These are phyloP conservation scores for Xyliphius kryptos DNA, from an alignment of 2,113 vertebrate genomes.

Conservation along the genomic window DNA sequence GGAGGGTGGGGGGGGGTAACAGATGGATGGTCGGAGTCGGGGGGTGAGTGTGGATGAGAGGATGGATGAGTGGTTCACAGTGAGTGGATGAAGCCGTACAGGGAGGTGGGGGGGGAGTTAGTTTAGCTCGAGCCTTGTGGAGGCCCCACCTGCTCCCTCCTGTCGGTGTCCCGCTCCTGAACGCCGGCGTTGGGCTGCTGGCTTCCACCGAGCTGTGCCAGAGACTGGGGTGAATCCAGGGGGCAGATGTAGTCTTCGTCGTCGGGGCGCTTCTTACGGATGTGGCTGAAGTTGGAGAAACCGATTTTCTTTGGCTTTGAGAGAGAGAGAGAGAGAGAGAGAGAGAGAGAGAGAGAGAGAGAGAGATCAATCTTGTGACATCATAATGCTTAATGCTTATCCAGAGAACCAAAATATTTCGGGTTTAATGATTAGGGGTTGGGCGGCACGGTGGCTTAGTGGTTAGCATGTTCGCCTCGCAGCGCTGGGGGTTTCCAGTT, in stretches of 20 bases:
- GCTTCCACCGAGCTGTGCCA: constrained; percentile 57
- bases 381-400: too few species aligned
- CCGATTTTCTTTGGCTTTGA: constrained; percentile 89
- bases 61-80: constrained; percentile 25
- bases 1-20: background rate
- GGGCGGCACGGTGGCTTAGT: too few species aligned
- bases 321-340: background rate
- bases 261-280: constrained; percentile 81
- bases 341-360: constrained; percentile 2
- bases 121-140: constrained; percentile 57
- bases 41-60: constrained; percentile 27
- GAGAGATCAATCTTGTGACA: too few species aligned
- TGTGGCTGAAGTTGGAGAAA: constrained; percentile 86
- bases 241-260: constrained; percentile 91
- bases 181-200: constrained; percentile 66
- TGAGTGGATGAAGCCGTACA: constrained; percentile 42
- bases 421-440: too few species aligned
- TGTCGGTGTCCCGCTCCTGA: constrained; percentile 67
- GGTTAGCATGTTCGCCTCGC: too few species aligned
- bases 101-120: constrained; percentile 39
- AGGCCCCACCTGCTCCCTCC: constrained; percentile 85
- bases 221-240: constrained; percentile 58
- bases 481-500: too few species aligned
- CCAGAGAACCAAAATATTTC: too few species aligned
- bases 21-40: constrained; percentile 1